A percentile compares a stretch with the other conserved stretches of the same genome.
Evolutionary conservation across 1,140 invertebrate species (phyloP).

Genomic region (Sminthurides bifidus): DNA sequence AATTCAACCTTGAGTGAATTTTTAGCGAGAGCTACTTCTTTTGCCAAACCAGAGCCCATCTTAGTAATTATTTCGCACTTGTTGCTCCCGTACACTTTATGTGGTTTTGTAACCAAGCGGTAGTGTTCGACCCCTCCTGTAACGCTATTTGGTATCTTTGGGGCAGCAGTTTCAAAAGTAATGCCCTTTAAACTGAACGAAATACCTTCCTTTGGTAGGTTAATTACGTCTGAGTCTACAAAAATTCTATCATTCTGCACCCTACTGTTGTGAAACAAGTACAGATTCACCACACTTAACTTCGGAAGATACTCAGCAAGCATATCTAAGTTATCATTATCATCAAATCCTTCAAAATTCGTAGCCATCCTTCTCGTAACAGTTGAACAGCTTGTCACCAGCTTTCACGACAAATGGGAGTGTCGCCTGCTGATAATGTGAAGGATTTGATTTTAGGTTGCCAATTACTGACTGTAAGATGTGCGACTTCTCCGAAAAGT

Average conservation of each 20-base stretch:
- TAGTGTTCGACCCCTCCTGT: not conserved
- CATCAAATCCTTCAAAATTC: constrained; percentile 16
- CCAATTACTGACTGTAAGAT: constrained; percentile 76
- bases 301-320: constrained; percentile 27
- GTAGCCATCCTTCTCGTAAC: constrained; percentile 22
- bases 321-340: constrained; percentile 3
- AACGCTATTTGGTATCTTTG: not conserved
- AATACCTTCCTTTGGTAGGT: not conserved
- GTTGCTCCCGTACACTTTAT: too few species aligned
- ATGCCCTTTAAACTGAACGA: not conserved
- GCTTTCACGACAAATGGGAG: constrained; percentile 42
- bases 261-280: constrained; percentile 3
- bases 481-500: constrained; percentile 62
- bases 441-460: constrained; percentile 66
- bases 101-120: constrained; percentile 6
- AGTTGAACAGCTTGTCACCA: constrained; percentile 13
- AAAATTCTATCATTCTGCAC: not conserved
- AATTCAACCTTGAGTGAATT: too few species aligned
- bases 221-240: not conserved
- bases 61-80: too few species aligned
- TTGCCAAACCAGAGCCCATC: constrained; percentile 1
- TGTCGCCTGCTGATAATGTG: constrained; percentile 74
- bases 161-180: not conserved
- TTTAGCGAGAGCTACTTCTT: constrained; percentile 8
- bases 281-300: constrained; percentile 26